Evolutionary conservation across 2,888 invertebrate genomes (phyloP).

Genomic region (Eupithecia vulgata): DNA sequence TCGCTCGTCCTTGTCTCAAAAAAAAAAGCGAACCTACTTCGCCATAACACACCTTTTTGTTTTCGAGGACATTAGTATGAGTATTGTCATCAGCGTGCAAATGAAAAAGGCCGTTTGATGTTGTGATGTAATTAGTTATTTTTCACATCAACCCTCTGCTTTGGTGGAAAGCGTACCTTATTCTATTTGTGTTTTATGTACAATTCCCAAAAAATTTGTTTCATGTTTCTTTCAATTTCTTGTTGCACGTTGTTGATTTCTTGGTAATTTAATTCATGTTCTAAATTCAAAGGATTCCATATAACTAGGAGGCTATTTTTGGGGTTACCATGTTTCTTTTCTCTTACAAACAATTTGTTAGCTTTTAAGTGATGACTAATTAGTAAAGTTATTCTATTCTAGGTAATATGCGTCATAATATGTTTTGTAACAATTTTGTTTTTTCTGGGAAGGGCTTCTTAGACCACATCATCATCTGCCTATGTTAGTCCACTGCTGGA

Average conservation of each 20-base stretch:
- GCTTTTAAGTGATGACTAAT: neutral
- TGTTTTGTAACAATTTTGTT: too few relatives aligned
- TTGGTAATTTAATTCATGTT: neutral
- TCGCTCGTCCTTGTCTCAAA: too few relatives aligned
- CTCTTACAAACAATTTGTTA: neutral
- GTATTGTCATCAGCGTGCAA: neutral
- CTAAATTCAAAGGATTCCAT: neutral
- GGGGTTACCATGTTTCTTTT: neutral
- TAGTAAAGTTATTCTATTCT: too few relatives aligned
- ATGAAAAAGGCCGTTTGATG: neutral
- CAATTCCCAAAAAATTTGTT: neutral
- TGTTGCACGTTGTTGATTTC: neutral
- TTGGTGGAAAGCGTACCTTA: neutral
- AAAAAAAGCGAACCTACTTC: too few relatives aligned
- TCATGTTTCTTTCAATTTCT: neutral
- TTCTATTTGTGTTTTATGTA: neutral
- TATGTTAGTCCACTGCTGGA: too few relatives aligned
- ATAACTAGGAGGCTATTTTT: neutral
- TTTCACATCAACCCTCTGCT: neutral
- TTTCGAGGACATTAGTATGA: neutral
- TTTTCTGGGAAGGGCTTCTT: neutral
- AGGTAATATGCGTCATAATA: too few relatives aligned
- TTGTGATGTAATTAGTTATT: neutral
- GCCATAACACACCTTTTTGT: neutral
- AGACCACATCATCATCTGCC: neutral